Percentiles rank a stretch among this genome's conserved stretches.
Conservation (phyloP, 2,113 vertebrate genomes). For the Nothobranchius kuhntae region DNA sequence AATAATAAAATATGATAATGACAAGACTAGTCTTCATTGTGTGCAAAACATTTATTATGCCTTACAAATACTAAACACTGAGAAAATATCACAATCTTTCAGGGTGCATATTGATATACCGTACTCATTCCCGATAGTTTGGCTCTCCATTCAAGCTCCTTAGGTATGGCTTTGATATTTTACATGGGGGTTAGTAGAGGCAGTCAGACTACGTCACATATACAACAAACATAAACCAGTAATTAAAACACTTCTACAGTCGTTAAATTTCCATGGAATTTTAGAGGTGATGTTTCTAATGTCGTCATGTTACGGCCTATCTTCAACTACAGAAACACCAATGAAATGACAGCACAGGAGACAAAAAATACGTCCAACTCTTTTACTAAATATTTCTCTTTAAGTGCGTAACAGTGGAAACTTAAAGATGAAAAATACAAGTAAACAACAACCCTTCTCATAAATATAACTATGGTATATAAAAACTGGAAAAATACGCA, state of each 20-base stretch:
- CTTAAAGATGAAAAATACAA: slow-evolving; percentile 49
- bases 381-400: slow-evolving; percentile 41
- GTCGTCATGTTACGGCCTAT: slow-evolving; percentile 31
- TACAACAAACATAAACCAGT: slow-evolving; percentile 40
- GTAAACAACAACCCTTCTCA: slow-evolving; percentile 64
- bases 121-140: slow-evolving; percentile 49
- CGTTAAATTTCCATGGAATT: slow-evolving; percentile 45
- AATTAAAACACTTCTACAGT: slow-evolving; percentile 60
- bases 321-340: slow-evolving; percentile 28
- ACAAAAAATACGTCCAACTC: slow-evolving; percentile 61
- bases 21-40: slow-evolving; percentile 10
- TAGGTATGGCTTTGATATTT: slow-evolving; percentile 57
- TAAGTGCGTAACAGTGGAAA: slow-evolving; percentile 58
- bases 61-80: slow-evolving; percentile 76
- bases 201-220: slow-evolving; percentile 42
- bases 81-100: slow-evolving; percentile 69
- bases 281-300: slow-evolving; percentile 34
- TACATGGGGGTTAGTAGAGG: slow-evolving; percentile 52
- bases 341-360: slow-evolving; percentile 47
- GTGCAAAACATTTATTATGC: slow-evolving; percentile 80
- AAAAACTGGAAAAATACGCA: slow-evolving; percentile 80
- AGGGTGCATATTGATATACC: slow-evolving; percentile 54
- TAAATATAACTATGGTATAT: slow-evolving; percentile 78
- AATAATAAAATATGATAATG: too few species aligned
- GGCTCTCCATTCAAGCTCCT: slow-evolving; percentile 22